Conservation (phyloP, 2,113 vertebrate species). For the Chrysochloris asiatica region DNA sequence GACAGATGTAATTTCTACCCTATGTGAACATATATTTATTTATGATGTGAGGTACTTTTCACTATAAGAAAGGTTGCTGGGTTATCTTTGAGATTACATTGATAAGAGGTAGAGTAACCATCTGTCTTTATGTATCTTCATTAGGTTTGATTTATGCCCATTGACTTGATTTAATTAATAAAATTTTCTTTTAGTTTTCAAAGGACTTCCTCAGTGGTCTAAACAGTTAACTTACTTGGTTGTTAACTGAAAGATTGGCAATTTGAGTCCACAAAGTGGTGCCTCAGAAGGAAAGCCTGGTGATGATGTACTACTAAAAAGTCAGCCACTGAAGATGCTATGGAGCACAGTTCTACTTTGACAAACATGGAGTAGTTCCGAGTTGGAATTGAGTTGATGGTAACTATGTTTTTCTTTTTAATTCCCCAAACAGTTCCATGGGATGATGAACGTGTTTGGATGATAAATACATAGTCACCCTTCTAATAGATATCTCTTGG, state of each 20-base stretch:
- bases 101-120: not conserved
- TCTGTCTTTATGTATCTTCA: not conserved
- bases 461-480: not conserved
- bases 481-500: not conserved
- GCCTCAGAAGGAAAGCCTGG: not conserved
- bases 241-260: not conserved
- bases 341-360: not conserved
- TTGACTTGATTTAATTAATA: slow-evolving; percentile 38
- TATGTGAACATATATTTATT: not conserved
- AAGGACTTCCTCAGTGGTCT: not conserved
- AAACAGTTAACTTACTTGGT: not conserved
- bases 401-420: not conserved
- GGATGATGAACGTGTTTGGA: slow-evolving; percentile 5
- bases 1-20: not conserved
- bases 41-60: not conserved
- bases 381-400: not conserved
- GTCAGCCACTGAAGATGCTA: not conserved
- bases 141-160: slow-evolving; percentile 35
- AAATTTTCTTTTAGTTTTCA: slow-evolving; percentile 6
- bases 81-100: not conserved
- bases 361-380: not conserved
- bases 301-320: not conserved
- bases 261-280: not conserved
- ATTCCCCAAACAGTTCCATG: slow-evolving; percentile 26
- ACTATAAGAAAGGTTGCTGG: not conserved